phyloP scores from a whole-genome alignment of 2,888 invertebrate species.

The Caenorhabditis virilis region DNA sequence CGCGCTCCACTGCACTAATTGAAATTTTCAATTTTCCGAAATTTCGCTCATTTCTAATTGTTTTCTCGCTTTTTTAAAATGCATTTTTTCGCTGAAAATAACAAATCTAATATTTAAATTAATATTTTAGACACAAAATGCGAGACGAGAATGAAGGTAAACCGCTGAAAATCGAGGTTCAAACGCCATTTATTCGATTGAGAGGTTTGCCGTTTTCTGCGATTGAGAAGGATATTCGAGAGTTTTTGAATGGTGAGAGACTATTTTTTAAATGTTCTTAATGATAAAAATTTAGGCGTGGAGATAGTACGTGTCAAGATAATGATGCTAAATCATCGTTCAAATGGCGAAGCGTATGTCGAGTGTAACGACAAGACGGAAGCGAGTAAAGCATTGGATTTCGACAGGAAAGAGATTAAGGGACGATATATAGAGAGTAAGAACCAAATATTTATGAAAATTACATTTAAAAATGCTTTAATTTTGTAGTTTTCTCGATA shows the following conservation, averaged over 20 bases:
- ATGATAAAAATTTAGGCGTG: constrained; percentile 4
- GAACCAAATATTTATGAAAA: background rate
- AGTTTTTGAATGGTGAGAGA: constrained; percentile 53
- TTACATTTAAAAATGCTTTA: constrained; percentile 4
- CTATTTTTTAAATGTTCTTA: background rate
- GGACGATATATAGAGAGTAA: constrained; percentile 62
- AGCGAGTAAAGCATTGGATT: constrained; percentile 43
- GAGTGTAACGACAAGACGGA: constrained; percentile 42
- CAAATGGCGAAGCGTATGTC: constrained; percentile 61
- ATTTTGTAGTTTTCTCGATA: constrained; percentile 40
- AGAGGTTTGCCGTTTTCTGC: constrained; percentile 61
- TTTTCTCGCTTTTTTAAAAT: no score
- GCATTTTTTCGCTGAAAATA: no score
- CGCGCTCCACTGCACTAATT: no score
- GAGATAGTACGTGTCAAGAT: constrained; percentile 23
- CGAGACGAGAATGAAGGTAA: no score
- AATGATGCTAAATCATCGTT: constrained; percentile 41
- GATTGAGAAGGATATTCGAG: constrained; percentile 46
- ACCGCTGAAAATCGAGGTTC: background rate
- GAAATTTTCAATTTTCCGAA: no score
- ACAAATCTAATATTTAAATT: no score
- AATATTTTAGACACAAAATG: no score
- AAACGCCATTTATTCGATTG: constrained; percentile 21
- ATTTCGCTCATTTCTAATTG: no score
- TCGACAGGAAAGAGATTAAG: constrained; percentile 53